Percentiles rank a stretch among this genome's conserved stretches.
These are phyloP conservation scores for Sialis fuliginosa DNA, from an alignment of 2,888 invertebrate species.

Conservation along the genomic window DNA sequence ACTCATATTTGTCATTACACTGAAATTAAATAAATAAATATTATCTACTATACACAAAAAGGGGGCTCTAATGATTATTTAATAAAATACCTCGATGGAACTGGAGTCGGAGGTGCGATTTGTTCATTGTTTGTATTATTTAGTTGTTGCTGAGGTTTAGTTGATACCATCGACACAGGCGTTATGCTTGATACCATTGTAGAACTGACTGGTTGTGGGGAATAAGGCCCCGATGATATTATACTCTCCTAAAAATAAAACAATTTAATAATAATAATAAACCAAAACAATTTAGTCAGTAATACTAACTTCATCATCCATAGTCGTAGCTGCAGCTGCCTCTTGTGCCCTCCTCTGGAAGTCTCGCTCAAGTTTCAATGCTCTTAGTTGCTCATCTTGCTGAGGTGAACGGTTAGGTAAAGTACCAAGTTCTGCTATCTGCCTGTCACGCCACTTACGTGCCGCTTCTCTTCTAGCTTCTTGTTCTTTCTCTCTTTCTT, in stretches of 20 bases:
- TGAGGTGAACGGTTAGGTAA: conserved; percentile 51
- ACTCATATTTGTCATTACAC: not conserved
- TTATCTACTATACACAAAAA: not conserved
- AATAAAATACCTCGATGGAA: not conserved
- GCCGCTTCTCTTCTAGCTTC: conserved; percentile 58
- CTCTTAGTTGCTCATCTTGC: conserved; percentile 75
- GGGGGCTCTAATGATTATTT: not conserved
- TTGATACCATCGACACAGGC: conserved; percentile 19
- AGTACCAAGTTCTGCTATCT: conserved; percentile 61
- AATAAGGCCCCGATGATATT: conserved; percentile 17
- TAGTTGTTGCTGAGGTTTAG: conserved; percentile 6
- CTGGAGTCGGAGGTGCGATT: not conserved
- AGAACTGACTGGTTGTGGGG: conserved; percentile 22
- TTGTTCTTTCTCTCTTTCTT: conserved; percentile 72
- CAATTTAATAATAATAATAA: not conserved
- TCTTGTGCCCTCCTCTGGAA: conserved; percentile 84
- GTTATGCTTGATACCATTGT: conserved; percentile 21
- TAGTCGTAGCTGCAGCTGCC: conserved; percentile 43
- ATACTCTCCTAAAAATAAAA: conserved; percentile 19
- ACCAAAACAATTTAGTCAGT: not conserved
- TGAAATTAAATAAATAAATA: not conserved
- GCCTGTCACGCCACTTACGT: conserved; percentile 66
- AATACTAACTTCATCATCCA: conserved; percentile 41
- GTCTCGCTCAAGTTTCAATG: conserved; percentile 82
- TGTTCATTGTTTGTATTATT: not conserved